Evolutionary conservation across 1,140 invertebrate genomes (phyloP), one percentile per base, ranked within the genome.

Genomic region (Calliopsis andreniformis): DNA sequence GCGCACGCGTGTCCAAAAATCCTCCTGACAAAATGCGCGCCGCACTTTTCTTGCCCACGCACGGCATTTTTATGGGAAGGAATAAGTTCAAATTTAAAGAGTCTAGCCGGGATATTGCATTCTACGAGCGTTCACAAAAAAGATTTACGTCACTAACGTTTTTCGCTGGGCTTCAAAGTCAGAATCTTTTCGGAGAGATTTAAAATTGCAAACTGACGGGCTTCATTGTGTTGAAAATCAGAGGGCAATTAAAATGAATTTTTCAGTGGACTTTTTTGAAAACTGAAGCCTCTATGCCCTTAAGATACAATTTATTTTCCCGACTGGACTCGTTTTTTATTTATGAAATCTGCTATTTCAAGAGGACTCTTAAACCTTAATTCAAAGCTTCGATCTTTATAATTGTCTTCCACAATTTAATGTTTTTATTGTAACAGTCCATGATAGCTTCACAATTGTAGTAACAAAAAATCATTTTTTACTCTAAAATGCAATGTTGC

Each of bases 41-140:
- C 12, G 32, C 25, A 18, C n/a, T n/a, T n/a, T 16, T 10, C n/a
- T 23, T 25, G 14, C 14, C n/a, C 28, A 20, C 43, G 49, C 49
- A 30, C 4, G 2, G 25, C 43, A 25, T 56, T 58, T 59, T 28
- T 39, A 66, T n/a, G 51, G 28, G 14, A 6, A 23, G 49, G 16
- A 42, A 39, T 58, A 75, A 67, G 42, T 75, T 75, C 23, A 49
- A 68, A 23, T 58, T 75, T 75, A 68, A 68, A 39, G 51, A 75
- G 23, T 30, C 20, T 35, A 20, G 25, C 42, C 25, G 8, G 28
- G 3, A 25, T 56, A 64, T 73, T 45, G 51, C 39, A 28, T 47
- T 73, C 66, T 73, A 66, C 61, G 71, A 73, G 62, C 39, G 51
- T 45, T 20, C 20, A 5, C 63, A 53, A 63, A 59, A n/a, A n/a